Percentiles rank a stretch among this genome's conserved stretches.
Conservation (phyloP, 2,888 invertebrate genomes). For the Caenorhabditis becei region DNA sequence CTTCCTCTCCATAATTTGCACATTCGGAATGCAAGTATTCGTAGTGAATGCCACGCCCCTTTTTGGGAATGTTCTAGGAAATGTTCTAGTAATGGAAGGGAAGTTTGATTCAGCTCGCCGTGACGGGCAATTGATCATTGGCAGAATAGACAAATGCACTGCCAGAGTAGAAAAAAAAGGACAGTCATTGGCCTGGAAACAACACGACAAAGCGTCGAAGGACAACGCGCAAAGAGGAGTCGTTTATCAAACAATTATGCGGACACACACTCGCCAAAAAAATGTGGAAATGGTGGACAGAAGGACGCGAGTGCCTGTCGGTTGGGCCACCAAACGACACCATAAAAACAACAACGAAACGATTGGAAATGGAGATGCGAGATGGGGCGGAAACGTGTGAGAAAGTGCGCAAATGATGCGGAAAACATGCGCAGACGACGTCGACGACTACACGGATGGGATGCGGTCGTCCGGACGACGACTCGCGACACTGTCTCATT, state of each 20-base stretch:
- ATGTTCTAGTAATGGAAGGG: neutral
- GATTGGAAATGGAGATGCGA: slow-evolving; percentile 23
- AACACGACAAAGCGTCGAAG: slow-evolving; percentile 10
- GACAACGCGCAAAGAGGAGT: slow-evolving; percentile 2
- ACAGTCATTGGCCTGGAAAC: slow-evolving; percentile 25
- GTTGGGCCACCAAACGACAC: slow-evolving; percentile 31
- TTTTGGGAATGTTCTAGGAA: neutral
- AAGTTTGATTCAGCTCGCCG: neutral
- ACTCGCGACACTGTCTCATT: neutral
- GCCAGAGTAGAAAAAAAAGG: slow-evolving; percentile 4
- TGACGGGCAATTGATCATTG: neutral
- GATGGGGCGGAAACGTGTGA: slow-evolving; percentile 63
- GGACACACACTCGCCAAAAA: slow-evolving; percentile 26
- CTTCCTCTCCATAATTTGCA: neutral
- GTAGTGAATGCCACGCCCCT: too few relatives aligned
- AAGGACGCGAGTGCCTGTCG: slow-evolving; percentile 1
- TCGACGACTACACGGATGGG: neutral
- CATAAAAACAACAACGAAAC: slow-evolving; percentile 49
- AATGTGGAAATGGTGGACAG: slow-evolving; percentile 22
- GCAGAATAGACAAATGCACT: neutral
- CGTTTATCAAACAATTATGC: slow-evolving; percentile 51
- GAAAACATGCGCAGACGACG: slow-evolving; percentile 32
- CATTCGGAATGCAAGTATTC: neutral
- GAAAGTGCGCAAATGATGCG: slow-evolving; percentile 57
- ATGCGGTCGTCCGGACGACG: slow-evolving; percentile 7